Percentiles rank a stretch among this genome's conserved stretches.
Conservation (phyloP, 2,113 vertebrate genomes). For the Cyanoderma ruficeps region DNA sequence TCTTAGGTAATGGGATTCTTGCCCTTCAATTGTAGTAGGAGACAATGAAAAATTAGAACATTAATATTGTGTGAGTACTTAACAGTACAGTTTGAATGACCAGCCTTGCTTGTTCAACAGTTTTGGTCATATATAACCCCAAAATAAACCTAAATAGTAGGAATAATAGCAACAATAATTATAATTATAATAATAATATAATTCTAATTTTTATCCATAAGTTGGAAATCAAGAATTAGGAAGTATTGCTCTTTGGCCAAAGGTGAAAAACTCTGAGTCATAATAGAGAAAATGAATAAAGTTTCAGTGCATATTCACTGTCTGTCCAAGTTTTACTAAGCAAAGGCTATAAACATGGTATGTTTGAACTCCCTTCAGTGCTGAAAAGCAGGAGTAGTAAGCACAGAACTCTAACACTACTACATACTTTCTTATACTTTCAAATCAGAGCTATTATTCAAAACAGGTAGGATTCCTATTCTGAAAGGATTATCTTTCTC, state of each 20-base stretch:
- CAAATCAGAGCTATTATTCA: background rate
- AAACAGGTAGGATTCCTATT: background rate
- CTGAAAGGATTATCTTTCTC: background rate
- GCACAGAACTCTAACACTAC: background rate
- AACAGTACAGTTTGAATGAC: background rate
- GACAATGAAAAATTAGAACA: background rate
- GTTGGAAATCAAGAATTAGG: background rate
- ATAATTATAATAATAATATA: background rate
- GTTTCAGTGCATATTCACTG: background rate
- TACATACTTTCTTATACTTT: background rate
- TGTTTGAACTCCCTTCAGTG: background rate
- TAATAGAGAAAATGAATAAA: background rate
- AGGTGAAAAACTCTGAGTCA: background rate
- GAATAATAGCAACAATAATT: background rate
- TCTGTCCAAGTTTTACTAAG: background rate
- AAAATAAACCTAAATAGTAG: background rate
- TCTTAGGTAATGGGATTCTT: background rate
- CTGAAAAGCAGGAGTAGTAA: background rate
- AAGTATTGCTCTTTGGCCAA: background rate
- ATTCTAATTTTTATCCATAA: background rate
- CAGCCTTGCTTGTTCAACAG: background rate
- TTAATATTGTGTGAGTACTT: background rate
- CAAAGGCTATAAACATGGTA: background rate
- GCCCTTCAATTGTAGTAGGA: background rate
- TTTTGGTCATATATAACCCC: background rate